These are phyloP conservation scores for Atethmia centrago DNA, from an alignment of 2,888 invertebrate species.

Conservation along the genomic window DNA sequence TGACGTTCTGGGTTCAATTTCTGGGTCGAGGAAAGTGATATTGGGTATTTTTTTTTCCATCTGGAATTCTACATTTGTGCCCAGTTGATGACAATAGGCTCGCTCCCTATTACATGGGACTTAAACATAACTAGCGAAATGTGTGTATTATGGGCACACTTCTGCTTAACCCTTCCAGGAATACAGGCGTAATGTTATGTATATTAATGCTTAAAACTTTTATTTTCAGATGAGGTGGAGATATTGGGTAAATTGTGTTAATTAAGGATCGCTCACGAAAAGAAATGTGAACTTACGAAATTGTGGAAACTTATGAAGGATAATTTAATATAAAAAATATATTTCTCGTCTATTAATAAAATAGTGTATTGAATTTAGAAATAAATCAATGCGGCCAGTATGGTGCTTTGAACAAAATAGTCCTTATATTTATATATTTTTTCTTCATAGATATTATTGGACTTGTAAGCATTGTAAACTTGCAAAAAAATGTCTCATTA, in stretches of 20 bases:
- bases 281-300: slow-evolving; percentile 71
- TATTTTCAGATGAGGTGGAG: slow-evolving; percentile 84
- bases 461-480: slow-evolving; percentile 65
- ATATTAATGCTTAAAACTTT: slow-evolving; percentile 32
- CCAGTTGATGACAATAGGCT: too few relatives aligned
- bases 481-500: slow-evolving; percentile 60
- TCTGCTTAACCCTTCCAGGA: too few relatives aligned
- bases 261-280: slow-evolving; percentile 66
- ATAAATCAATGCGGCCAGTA: slow-evolving; percentile 78
- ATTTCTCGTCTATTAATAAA: slow-evolving; percentile 69
- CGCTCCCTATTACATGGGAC: too few relatives aligned
- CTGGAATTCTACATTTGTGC: too few relatives aligned
- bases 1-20: too few relatives aligned
- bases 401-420: slow-evolving; percentile 83
- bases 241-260: slow-evolving; percentile 79
- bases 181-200: too few relatives aligned
- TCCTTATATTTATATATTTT: slow-evolving; percentile 73
- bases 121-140: too few relatives aligned
- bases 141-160: too few relatives aligned
- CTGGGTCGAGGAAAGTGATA: too few relatives aligned
- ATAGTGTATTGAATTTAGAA: slow-evolving; percentile 68
- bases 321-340: slow-evolving; percentile 66
- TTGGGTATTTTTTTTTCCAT: too few relatives aligned
- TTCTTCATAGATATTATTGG: slow-evolving; percentile 66
- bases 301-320: slow-evolving; percentile 78